Evolutionary conservation across 2,888 invertebrate genomes (phyloP), one percentile per base, ranked within the genome.

Genomic region (Dendrolimus houi): DNA sequence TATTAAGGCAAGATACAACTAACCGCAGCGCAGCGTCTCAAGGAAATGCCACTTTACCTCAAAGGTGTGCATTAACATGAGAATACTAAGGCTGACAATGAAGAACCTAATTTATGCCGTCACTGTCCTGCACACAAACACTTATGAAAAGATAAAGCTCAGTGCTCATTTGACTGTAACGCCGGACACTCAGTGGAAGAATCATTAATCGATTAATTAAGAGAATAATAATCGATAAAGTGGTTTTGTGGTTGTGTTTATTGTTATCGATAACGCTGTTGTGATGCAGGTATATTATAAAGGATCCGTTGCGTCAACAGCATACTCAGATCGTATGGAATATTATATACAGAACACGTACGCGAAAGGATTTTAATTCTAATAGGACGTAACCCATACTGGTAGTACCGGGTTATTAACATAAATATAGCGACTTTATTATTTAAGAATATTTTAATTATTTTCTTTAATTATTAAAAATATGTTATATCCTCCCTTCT

Each of bases 41-140:
- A 82, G 81, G 80, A 80, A 79, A 81, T 75, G 64, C 60, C 60
- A 67, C 60, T 72, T 72, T 71, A 71, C 72, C 68, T 73, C 67
- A 61, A 67, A 67, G 65, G 47, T 47, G 60, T 64, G 64, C 63
- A 83, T 81, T 83, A 78, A 66, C 82, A 81, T 78, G 74, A 74
- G 69, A 72, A 75, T 69, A 66, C 64, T 71, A 62, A 63, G 63
- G 64, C 60, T 64, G 68, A 72, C 72, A 72, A 72, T 76, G 75
- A 76, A 77, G 67, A 65, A 71, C 71, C 73, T 73, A 77, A 79
- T 74, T 75, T 73, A 75, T 75, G 69, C 67, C 59, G 70, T 66
- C 71, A 65, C 64, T 59, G 63, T 65, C 59, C 65, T 64, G 65
- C 63, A 62, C 59, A 64, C 59, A 53, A 59, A 54, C 58, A 62